These are phyloP conservation scores for Tethea ocularis DNA, from an alignment of 2,888 invertebrate genomes.

Conservation along the genomic window DNA sequence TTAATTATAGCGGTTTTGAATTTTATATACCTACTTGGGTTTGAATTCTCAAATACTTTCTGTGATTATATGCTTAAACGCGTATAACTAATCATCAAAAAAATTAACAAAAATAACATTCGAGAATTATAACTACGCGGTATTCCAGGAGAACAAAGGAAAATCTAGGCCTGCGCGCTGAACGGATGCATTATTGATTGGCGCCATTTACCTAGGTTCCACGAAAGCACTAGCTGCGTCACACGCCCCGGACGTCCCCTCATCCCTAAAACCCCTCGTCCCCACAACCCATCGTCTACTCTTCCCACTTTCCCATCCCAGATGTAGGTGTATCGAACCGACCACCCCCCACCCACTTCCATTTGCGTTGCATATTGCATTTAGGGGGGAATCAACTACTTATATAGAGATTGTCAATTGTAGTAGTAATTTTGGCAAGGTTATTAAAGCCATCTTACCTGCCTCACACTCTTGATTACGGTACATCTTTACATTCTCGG, in stretches of 20 bases:
- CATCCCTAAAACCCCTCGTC: too few species aligned
- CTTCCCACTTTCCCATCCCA: neutral
- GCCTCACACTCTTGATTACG: too few species aligned
- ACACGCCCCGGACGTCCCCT: neutral
- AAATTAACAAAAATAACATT: neutral
- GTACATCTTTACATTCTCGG: too few species aligned
- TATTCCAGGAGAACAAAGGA: constrained; percentile 4
- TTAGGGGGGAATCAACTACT: too few species aligned
- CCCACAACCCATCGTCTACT: too few species aligned
- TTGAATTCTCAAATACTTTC: neutral
- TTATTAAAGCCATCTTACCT: too few species aligned
- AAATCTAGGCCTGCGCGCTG: constrained; percentile 16
- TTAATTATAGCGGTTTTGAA: too few species aligned
- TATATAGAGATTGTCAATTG: too few species aligned
- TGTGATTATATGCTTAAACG: neutral
- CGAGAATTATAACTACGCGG: neutral
- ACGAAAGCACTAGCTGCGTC: constrained; percentile 6
- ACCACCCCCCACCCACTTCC: neutral
- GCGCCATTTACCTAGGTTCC: constrained; percentile 10
- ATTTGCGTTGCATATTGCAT: neutral
- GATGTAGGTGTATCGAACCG: neutral
- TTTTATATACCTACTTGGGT: too few species aligned
- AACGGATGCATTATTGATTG: constrained; percentile 23
- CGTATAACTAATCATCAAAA: too few species aligned
- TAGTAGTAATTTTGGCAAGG: too few species aligned